Base-by-base conservation (phyloP, 2,888 invertebrate genomes). In the Caenorhabditis doughertyi region DNA sequence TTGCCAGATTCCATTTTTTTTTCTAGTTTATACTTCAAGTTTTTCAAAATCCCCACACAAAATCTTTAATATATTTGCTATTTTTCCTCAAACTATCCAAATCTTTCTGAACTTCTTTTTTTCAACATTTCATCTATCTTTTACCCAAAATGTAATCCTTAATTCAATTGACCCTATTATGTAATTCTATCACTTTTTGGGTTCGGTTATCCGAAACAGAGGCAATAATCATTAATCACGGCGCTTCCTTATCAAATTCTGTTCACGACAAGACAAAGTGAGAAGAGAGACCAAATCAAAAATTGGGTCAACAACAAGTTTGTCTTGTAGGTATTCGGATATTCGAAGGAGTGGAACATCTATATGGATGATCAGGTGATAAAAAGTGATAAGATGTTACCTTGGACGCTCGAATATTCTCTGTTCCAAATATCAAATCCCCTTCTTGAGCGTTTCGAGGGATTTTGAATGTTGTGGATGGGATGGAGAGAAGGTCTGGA, bases 401-500 rank as follows among this genome's bases (percentile, higher is more conserved):
- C 67, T 80, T 72, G 29, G 51, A 42, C 23, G 70, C 81, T 29
- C 81, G 51, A n/a, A 81, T 74, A 18, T 55, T 35, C 23, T 68
- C 49, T 11, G 18, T 44, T 18, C 74, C 81, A 16, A 70, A 18
- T 18, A 81, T 81, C 51, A 74, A 16, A 42, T 81, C 74, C 35
- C 81, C 81, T 74, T 81, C 81, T 42, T 74, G 62, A 8, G 67
- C 74, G 53, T 81, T 81, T 21, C 72, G 23, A 0, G 68, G 53
- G 16, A 81, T 55, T 55, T 56, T 70, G 68, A 81, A 74, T 1
- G 70, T 64, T 21, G 25, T 68, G 9, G 73, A 47, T 3, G 81
- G 81, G 39, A 81, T 56, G 16, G 60, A 68, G 27, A 81, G 65
- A 16, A 79, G 79, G 9, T 79, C 79, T 79, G 70, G 29, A 77